Evolutionary conservation across 1,140 invertebrate genomes (phyloP).

Genomic region (Mylabris phalerata): DNA sequence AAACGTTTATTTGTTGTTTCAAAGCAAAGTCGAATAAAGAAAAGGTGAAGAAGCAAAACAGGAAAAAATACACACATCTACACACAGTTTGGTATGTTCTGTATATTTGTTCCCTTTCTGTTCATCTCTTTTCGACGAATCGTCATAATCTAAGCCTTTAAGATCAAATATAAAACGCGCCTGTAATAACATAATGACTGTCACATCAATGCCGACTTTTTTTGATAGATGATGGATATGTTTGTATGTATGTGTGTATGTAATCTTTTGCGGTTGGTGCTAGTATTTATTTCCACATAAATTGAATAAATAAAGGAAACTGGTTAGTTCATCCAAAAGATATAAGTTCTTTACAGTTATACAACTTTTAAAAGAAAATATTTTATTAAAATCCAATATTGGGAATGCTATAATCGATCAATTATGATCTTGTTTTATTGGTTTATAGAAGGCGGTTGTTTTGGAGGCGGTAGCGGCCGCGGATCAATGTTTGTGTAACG

Average conservation of each 20-base stretch:
- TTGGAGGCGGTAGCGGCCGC: background rate
- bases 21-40: slow-evolving; percentile 23
- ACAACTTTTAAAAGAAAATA: too few species aligned
- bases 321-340: too few species aligned
- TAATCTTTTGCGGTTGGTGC: background rate
- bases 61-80: slow-evolving; percentile 19
- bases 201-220: slow-evolving; percentile 31
- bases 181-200: slow-evolving; percentile 40
- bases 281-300: background rate
- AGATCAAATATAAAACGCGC: slow-evolving; percentile 37
- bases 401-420: too few species aligned
- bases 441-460: background rate
- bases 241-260: background rate
- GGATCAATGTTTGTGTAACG: slow-evolving; percentile 29
- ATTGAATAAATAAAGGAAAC: background rate
- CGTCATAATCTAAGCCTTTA: slow-evolving; percentile 29
- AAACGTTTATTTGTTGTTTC: slow-evolving; percentile 36
- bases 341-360: too few species aligned
- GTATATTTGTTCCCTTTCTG: background rate
- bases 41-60: slow-evolving; percentile 9
- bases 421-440: too few species aligned
- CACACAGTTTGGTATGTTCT: too few species aligned
- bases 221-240: slow-evolving; percentile 29
- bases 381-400: too few species aligned
- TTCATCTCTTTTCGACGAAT: slow-evolving; percentile 32